Base-by-base conservation (phyloP, 1,140 invertebrate genomes). In the Triops longicaudatus region DNA sequence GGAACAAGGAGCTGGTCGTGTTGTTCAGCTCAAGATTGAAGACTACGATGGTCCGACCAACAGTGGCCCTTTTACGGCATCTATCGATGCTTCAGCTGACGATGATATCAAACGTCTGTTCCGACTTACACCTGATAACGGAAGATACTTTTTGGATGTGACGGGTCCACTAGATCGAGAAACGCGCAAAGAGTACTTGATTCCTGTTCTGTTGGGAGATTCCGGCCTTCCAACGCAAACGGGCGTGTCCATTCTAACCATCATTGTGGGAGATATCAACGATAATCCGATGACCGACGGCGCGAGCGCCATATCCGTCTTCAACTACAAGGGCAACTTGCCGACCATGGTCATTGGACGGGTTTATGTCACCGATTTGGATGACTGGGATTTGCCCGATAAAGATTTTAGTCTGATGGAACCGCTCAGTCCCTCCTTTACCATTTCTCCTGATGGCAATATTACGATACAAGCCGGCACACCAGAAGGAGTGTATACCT, bases 371-470 rank as follows among this genome's bases (percentile, higher is more conserved):
- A 88, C 93, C 37, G 96, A 98, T 85, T 86, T 89, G 0, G 96
- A 98, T 82, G 96, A 98, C 82, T 97, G 95, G 94, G 96, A 98
- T 85, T 84, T 96, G 71, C 88, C 89, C 0, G 94, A 98, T 82
- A 98, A 98, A 85, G 82, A 86, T 1, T 98, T 96, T 80, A 63
- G 83, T 84, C 12, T 93, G 91, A 82, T 42, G 81, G 82, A 1
- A 80, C 84, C 22, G 80, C 84, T 0, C 84, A 88, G 79, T 84
- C 88, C 0, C 85, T 72, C 28, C 77, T 89, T 76, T 95, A 94
- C 82, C 83, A 86, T 4, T 85, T 96, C 1, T 87, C 93, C 81
- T 81, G 91, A 88, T 7, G 95, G 95, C 6, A 92, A 93, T 89
- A 94, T 97, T 43, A 94, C 90, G 0, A 91, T 96, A 90, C 84